These are phyloP conservation scores for Dermatemys mawii DNA, from an alignment of 2,113 vertebrate species.

Conservation along the genomic window DNA sequence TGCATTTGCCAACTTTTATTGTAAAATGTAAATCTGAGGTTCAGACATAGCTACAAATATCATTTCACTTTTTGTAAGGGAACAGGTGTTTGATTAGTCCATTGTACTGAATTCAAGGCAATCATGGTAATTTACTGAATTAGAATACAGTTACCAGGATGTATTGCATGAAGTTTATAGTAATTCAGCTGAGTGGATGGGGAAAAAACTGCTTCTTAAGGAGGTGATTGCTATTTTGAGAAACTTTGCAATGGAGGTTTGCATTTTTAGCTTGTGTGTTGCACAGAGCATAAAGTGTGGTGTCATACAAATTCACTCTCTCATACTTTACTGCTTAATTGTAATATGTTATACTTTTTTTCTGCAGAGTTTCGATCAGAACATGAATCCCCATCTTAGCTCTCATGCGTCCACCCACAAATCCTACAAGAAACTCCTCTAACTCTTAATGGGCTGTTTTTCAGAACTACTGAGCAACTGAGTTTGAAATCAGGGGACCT, in stretches of 20 bases:
- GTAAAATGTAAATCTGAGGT: background rate
- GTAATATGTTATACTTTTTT: background rate
- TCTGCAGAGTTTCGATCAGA: background rate
- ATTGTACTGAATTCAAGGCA: no score
- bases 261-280: no score
- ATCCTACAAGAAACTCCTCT: rapidly evolving
- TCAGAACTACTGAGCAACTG: background rate
- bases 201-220: background rate
- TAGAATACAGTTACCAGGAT: background rate
- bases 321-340: background rate
- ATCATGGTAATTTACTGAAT: background rate
- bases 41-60: background rate
- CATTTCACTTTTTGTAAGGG: background rate
- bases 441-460: background rate
- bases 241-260: background rate
- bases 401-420: background rate
- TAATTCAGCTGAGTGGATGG: background rate
- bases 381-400: background rate
- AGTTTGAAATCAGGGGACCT: background rate
- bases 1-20: background rate
- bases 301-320: background rate
- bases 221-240: background rate
- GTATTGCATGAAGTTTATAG: background rate
- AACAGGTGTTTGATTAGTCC: background rate
- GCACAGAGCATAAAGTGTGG: background rate